Conservation (phyloP, 1,140 invertebrate genomes). For the Whitmania pigra region DNA sequence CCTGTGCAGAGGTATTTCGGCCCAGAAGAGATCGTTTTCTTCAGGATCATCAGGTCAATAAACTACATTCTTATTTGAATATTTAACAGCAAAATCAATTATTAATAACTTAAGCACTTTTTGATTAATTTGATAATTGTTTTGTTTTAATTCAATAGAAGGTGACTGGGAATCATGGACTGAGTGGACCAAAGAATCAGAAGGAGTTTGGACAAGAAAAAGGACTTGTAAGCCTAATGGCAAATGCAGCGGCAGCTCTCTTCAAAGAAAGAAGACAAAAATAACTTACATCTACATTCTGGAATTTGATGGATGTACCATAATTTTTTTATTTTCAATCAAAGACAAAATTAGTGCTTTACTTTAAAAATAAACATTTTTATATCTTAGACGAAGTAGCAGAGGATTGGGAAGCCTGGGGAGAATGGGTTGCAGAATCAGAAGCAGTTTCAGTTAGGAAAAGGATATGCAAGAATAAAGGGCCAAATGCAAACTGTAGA, state of each 20-base stretch:
- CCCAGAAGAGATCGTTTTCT: background rate
- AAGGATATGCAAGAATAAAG: background rate
- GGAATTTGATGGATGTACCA: too few species aligned
- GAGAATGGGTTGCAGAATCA: slow-evolving; percentile 4
- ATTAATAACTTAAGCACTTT: background rate
- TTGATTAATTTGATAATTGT: background rate
- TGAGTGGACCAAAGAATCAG: background rate
- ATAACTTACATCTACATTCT: too few species aligned
- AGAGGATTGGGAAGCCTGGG: slow-evolving; percentile 3
- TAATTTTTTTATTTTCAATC: background rate
- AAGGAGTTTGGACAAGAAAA: background rate
- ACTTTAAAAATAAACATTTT: background rate
- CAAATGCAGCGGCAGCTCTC: background rate
- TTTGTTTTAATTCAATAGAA: background rate
- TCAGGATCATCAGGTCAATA: background rate
- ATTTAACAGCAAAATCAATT: background rate
- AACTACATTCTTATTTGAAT: background rate
- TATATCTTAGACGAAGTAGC: background rate
- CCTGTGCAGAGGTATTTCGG: background rate
- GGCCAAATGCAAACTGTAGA: slow-evolving; percentile 5
- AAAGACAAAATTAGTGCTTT: background rate
- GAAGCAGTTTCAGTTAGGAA: background rate
- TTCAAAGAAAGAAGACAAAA: background rate
- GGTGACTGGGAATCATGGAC: background rate
- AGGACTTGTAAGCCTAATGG: background rate